A percentile compares a stretch with the other conserved stretches of the same genome.
Evolutionary conservation across 2,113 vertebrate genomes (phyloP).

Genomic region (Bothrops jararaca): DNA sequence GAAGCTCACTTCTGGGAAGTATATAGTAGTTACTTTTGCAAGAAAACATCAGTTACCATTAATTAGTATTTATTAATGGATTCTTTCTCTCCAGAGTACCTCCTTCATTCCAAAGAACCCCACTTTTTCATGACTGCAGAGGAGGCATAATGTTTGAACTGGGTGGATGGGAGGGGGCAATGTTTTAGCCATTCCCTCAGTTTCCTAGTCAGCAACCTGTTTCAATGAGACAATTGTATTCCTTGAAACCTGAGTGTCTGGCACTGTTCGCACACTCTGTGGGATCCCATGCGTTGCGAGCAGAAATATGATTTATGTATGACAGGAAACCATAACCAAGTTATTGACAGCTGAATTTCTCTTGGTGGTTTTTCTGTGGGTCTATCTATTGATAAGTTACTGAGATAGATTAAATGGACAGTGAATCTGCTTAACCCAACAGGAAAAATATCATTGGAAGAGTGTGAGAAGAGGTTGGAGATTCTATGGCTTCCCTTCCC

Average conservation of each 20-base stretch:
- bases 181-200: background rate
- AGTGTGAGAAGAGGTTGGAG: background rate
- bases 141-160: background rate
- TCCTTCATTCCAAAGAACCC: background rate
- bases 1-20: background rate
- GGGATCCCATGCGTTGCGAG: background rate
- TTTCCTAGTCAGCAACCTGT: background rate
- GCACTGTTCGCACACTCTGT: background rate
- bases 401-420: background rate
- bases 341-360: background rate
- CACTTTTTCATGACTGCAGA: background rate
- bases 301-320: background rate
- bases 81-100: background rate
- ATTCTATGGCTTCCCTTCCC: background rate
- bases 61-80: background rate
- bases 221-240: background rate
- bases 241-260: background rate
- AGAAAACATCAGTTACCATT: background rate
- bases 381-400: background rate
- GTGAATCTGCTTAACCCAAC: background rate
- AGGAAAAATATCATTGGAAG: background rate
- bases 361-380: background rate
- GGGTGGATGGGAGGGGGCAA: background rate
- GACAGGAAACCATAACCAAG: background rate
- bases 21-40: background rate